Conservation (phyloP, 2,797 vertebrate genomes). For the Staurois parvus region DNA sequence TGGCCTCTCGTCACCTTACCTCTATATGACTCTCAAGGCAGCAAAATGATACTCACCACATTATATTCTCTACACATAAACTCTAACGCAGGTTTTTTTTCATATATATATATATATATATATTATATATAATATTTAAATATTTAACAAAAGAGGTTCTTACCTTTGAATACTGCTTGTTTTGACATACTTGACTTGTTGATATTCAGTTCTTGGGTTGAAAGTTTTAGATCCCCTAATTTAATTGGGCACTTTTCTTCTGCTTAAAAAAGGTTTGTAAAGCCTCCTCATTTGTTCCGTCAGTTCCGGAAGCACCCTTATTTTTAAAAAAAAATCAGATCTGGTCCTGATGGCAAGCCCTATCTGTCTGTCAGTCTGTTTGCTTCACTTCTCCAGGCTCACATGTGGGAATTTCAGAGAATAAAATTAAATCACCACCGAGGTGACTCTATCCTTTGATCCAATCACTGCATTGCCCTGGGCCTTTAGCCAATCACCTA, state of each 20-base stretch:
- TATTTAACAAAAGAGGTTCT: neutral
- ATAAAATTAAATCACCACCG: slow-evolving; percentile 61
- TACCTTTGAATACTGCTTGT: slow-evolving; percentile 27
- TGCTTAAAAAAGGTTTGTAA: no score
- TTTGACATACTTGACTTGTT: slow-evolving; percentile 24
- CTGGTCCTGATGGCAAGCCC: slow-evolving; percentile 8
- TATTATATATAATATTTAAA: no score
- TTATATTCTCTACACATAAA: neutral
- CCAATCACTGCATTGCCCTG: slow-evolving; percentile 51
- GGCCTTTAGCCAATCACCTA: slow-evolving; percentile 56
- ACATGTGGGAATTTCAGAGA: slow-evolving; percentile 60
- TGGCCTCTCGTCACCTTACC: slow-evolving; percentile 47
- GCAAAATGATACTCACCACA: no score
- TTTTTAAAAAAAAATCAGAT: no score
- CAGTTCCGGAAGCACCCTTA: neutral
- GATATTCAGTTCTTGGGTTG: neutral
- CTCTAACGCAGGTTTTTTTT: neutral
- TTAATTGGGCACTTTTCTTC: slow-evolving; percentile 14
- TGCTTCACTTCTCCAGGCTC: slow-evolving; percentile 49
- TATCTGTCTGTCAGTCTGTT: slow-evolving; percentile 31
- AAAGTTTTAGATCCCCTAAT: neutral
- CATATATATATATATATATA: neutral
- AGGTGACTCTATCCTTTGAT: slow-evolving; percentile 60
- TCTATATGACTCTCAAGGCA: slow-evolving; percentile 37
- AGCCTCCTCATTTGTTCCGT: slow-evolving; percentile 28